Percentiles rank a stretch among this genome's conserved stretches.
Conservation (phyloP, 2,113 vertebrate genomes). For the Nerophis ophidion region DNA sequence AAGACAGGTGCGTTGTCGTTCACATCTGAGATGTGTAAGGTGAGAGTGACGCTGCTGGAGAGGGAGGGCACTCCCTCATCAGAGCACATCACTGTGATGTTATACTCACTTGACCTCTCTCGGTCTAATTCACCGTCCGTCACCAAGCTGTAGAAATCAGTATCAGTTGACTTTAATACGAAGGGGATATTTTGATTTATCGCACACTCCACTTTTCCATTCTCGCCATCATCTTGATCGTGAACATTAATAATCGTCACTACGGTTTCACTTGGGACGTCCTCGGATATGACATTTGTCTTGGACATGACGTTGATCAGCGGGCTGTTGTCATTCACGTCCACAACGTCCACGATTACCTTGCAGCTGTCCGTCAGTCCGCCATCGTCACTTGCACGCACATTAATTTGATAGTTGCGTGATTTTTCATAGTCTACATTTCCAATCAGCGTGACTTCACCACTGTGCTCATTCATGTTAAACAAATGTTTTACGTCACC, state of each 20-base stretch:
- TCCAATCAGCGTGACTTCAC: constrained; percentile 59
- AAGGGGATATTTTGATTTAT: constrained; percentile 38
- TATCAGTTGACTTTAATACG: constrained; percentile 49
- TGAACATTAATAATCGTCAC: constrained; percentile 53
- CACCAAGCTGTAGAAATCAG: constrained; percentile 52
- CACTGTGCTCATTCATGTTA: constrained; percentile 50
- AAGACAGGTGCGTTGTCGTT: constrained; percentile 35
- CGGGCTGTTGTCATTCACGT: constrained; percentile 73
- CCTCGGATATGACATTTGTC: constrained; percentile 49
- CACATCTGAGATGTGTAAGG: constrained; percentile 21
- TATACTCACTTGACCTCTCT: constrained; percentile 18
- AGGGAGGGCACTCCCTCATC: constrained; percentile 39
- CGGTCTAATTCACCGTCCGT: constrained; percentile 43
- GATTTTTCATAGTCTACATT: constrained; percentile 70
- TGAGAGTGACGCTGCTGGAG: constrained; percentile 30
- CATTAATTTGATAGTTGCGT: constrained; percentile 53
- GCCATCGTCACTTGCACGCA: constrained; percentile 71
- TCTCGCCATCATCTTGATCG: constrained; percentile 50
- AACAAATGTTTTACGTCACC: constrained; percentile 53
- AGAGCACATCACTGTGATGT: constrained; percentile 16
- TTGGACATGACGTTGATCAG: constrained; percentile 60
- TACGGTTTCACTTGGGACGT: constrained; percentile 34
- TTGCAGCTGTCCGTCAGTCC: constrained; percentile 60
- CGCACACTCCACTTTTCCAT: constrained; percentile 38
- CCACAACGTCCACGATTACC: constrained; percentile 66